Percentiles rank a stretch among this genome's conserved stretches.
phyloP scores from a whole-genome alignment of 1,140 invertebrate genomes.

The Apis florea region DNA sequence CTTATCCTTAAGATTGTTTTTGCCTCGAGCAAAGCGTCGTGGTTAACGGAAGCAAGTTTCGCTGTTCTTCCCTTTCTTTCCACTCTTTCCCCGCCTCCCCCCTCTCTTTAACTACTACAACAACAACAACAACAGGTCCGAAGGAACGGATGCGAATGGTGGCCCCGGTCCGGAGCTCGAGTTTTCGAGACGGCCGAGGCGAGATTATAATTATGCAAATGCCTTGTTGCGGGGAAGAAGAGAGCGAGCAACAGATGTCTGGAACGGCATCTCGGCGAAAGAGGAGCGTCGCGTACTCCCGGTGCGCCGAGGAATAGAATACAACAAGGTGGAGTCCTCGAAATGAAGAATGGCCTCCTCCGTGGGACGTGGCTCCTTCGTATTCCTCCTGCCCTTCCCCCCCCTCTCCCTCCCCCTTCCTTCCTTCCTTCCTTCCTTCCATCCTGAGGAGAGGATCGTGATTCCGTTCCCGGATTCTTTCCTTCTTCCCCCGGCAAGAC shows the following conservation, averaged over 20 bases:
- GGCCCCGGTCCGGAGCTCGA: conserved; percentile 33
- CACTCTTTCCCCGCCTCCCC: not conserved
- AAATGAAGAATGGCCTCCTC: conserved; percentile 54
- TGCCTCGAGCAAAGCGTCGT: conserved; percentile 58
- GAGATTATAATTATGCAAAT: conserved; percentile 72
- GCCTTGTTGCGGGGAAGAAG: conserved; percentile 64
- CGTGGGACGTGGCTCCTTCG: conserved; percentile 35
- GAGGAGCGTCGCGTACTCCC: conserved; percentile 36
- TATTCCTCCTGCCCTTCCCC: conserved; percentile 34
- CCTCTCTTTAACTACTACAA: conserved; percentile 2
- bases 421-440: not conserved
- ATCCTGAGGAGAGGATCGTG: too few relatives aligned
- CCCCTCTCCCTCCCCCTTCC: too few relatives aligned
- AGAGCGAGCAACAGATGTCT: conserved; percentile 69
- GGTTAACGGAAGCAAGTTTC: conserved; percentile 63
- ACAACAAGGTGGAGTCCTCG: conserved; percentile 53
- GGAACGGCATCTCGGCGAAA: conserved; percentile 61
- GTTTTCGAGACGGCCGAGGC: conserved; percentile 65
- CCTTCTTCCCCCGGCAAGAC: conserved; percentile 37
- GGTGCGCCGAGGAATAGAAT: conserved; percentile 44
- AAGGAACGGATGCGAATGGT: conserved; percentile 52
- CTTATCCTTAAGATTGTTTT: conserved; percentile 45
- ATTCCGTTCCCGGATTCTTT: conserved; percentile 43
- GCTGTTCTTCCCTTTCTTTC: conserved; percentile 27
- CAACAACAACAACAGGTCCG: conserved; percentile 45